Evolutionary conservation across 2,113 vertebrate genomes (phyloP).

Genomic region (Acanthisitta chloris): DNA sequence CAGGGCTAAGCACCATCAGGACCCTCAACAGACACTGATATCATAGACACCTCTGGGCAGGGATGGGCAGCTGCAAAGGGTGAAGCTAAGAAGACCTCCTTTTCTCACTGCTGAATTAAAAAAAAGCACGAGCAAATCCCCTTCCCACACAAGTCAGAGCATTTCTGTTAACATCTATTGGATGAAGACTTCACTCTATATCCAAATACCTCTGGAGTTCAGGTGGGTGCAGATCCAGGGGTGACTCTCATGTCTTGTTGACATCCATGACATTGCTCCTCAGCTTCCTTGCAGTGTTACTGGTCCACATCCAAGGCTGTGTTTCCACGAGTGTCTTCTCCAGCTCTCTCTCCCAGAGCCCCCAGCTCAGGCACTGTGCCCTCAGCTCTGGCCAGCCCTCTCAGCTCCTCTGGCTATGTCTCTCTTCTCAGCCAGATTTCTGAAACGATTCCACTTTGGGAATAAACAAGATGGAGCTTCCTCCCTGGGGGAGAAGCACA

Average conservation of each 20-base stretch:
- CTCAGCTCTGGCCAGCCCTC: background rate
- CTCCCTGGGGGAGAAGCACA: background rate
- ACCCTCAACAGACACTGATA: background rate
- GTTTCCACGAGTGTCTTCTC: background rate
- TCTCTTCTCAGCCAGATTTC: background rate
- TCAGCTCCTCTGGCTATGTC: background rate
- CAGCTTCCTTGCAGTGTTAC: background rate
- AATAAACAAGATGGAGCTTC: background rate
- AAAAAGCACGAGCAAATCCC: background rate
- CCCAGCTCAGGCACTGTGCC: background rate
- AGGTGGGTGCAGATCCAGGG: background rate
- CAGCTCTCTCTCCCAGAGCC: accelerated
- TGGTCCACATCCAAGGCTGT: background rate
- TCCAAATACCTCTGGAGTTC: background rate
- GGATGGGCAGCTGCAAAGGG: background rate
- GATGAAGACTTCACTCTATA: background rate
- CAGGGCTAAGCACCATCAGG: background rate
- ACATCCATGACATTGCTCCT: background rate
- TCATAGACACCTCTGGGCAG: background rate
- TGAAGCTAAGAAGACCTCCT: background rate
- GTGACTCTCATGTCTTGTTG: background rate
- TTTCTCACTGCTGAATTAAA: background rate
- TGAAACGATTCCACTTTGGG: background rate
- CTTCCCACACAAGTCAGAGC: background rate
- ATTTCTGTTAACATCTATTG: background rate